Conservation (phyloP, 1,140 invertebrate genomes). For the Aphaenogaster rudis region DNA sequence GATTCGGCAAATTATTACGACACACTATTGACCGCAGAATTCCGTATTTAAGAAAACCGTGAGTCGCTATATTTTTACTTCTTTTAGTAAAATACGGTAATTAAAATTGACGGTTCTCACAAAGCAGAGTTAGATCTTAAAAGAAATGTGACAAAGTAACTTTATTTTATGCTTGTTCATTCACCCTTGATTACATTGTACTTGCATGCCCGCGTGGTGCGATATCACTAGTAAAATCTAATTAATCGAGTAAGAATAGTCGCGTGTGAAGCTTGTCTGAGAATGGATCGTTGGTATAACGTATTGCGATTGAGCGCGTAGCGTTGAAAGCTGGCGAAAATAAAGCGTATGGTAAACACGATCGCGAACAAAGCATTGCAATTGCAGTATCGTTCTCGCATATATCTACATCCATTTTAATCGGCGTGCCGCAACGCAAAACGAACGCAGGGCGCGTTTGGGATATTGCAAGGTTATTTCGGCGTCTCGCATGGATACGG, state of each 20-base stretch:
- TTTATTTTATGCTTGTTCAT: conserved; percentile 50
- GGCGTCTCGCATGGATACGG: conserved; percentile 19
- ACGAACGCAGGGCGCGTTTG: conserved; percentile 7
- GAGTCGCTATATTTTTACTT: conserved; percentile 16
- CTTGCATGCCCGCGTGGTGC: conserved; percentile 32
- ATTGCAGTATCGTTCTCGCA: conserved; percentile 21
- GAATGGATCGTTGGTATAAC: background rate
- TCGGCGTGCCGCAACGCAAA: conserved; percentile 33
- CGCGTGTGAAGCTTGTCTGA: conserved; percentile 37
- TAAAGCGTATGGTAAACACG: conserved; percentile 48
- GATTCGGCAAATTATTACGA: background rate
- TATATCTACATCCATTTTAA: conserved; percentile 46
- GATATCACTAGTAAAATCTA: conserved; percentile 41
- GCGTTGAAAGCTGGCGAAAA: conserved; percentile 37
- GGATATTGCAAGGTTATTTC: conserved; percentile 32
- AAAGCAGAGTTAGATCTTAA: background rate
- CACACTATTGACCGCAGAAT: background rate
- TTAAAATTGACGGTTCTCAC: conserved; percentile 31
- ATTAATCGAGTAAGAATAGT: conserved; percentile 52
- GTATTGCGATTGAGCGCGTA: background rate
- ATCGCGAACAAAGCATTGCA: conserved; percentile 26
- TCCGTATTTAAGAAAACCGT: conserved; percentile 16
- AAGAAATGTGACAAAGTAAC: conserved; percentile 24
- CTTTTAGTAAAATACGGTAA: conserved; percentile 11
- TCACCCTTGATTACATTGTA: conserved; percentile 40